Evolutionary conservation across 2,888 invertebrate species (phyloP).

Genomic region (Sphaeridia pumilis): DNA sequence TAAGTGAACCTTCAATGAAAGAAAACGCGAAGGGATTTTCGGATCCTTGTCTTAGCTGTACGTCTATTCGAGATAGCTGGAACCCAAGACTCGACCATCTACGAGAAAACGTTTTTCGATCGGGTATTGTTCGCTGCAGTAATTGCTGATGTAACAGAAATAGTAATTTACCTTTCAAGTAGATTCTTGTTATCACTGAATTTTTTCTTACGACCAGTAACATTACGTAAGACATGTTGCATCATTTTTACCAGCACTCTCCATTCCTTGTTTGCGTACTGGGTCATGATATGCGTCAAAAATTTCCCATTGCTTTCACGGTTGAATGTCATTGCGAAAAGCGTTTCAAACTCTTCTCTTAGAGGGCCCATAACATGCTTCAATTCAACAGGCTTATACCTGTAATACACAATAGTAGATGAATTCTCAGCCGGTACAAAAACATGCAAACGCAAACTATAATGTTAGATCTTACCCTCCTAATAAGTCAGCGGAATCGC

Average conservation of each 20-base stretch:
- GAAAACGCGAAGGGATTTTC: slow-evolving; percentile 69
- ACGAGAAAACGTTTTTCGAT: background rate
- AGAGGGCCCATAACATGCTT: slow-evolving; percentile 71
- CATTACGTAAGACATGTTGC: slow-evolving; percentile 53
- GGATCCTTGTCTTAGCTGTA: slow-evolving; percentile 52
- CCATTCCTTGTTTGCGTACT: slow-evolving; percentile 63
- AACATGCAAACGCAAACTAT: background rate
- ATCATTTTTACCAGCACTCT: slow-evolving; percentile 59
- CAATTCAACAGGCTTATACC: slow-evolving; percentile 85
- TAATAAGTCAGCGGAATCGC: slow-evolving; percentile 88
- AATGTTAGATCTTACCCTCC: slow-evolving; percentile 56
- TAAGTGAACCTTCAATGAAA: slow-evolving; percentile 85
- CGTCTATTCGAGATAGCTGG: slow-evolving; percentile 57
- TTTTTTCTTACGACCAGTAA: background rate
- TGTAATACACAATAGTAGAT: slow-evolving; percentile 37
- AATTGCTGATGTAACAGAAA: background rate
- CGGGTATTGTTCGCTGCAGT: background rate
- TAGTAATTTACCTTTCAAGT: slow-evolving; percentile 17
- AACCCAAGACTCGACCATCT: slow-evolving; percentile 55
- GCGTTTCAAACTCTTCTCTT: slow-evolving; percentile 63
- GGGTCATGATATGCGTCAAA: slow-evolving; percentile 58
- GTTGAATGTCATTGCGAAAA: slow-evolving; percentile 64
- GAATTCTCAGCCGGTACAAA: background rate
- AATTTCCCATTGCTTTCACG: slow-evolving; percentile 71
- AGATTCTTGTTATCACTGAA: slow-evolving; percentile 34